phyloP scores from a whole-genome alignment of 2,113 vertebrate genomes.

The Lathamus discolor region DNA sequence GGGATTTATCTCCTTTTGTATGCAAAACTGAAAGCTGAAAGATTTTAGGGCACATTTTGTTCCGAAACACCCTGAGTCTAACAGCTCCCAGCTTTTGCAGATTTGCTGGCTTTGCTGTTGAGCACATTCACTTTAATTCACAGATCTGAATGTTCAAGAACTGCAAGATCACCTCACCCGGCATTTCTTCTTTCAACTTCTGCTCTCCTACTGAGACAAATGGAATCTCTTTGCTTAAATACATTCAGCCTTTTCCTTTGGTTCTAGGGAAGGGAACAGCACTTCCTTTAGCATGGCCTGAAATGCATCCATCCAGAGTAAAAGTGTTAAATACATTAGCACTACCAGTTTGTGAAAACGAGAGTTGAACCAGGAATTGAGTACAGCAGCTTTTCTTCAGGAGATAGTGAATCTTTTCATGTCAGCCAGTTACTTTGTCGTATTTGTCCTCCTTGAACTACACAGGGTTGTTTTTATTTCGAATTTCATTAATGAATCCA shows the following conservation, averaged over 20 bases:
- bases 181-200: background rate
- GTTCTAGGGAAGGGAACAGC: background rate
- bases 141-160: background rate
- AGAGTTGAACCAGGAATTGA: background rate
- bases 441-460: background rate
- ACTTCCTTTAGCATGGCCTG: background rate
- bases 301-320: background rate
- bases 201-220: background rate
- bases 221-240: background rate
- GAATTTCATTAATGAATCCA: background rate
- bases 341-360: background rate
- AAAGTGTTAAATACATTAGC: background rate
- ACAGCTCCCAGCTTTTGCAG: background rate
- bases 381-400: background rate
- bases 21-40: background rate
- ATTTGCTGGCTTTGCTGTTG: background rate
- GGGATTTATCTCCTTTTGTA: background rate
- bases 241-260: background rate
- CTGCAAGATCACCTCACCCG: background rate
- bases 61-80: background rate
- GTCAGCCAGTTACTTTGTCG: background rate
- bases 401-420: background rate
- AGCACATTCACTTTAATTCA: background rate
- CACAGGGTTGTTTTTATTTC: background rate
- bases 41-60: background rate